A percentile compares a stretch with the other conserved stretches of the same genome.
phyloP scores from a whole-genome alignment of 1,140 invertebrate genomes.

The Semibalanus balanoides region DNA sequence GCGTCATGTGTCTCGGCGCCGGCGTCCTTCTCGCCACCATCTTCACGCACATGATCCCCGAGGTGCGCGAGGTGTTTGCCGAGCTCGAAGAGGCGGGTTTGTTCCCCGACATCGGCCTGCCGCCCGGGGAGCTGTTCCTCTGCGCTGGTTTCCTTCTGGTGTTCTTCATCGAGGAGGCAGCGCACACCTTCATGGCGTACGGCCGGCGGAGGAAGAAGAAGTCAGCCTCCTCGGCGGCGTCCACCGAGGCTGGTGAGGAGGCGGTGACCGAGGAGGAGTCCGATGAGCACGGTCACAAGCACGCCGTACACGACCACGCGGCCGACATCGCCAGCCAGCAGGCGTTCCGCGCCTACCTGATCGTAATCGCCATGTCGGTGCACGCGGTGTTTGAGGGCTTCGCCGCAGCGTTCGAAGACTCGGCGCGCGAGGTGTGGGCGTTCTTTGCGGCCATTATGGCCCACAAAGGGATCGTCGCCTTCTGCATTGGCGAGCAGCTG shows the following conservation, averaged over 20 bases:
- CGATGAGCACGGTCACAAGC: background rate
- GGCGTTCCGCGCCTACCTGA: slow-evolving; percentile 26
- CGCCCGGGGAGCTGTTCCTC: slow-evolving; percentile 29
- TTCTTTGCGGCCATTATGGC: slow-evolving; percentile 29
- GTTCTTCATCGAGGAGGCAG: slow-evolving; percentile 30
- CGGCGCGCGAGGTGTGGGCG: slow-evolving; percentile 24
- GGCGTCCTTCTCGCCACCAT: slow-evolving; percentile 69
- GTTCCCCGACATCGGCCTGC: slow-evolving; percentile 20
- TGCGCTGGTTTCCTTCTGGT: slow-evolving; percentile 33
- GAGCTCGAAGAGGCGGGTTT: slow-evolving; percentile 5
- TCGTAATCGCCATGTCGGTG: slow-evolving; percentile 37
- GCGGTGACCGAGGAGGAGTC: background rate
- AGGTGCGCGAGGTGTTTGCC: slow-evolving; percentile 35
- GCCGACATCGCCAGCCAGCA: slow-evolving; percentile 3
- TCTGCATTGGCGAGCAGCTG: slow-evolving; percentile 38
- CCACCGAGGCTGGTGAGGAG: background rate
- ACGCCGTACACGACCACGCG: background rate
- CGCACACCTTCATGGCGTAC: slow-evolving; percentile 21
- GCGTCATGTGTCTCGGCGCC: slow-evolving; percentile 64
- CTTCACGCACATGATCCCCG: slow-evolving; percentile 64
- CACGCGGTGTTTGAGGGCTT: slow-evolving; percentile 40
- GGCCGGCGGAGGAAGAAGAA: background rate
- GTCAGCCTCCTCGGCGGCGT: background rate
- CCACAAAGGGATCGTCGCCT: slow-evolving; percentile 45
- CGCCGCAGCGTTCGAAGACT: slow-evolving; percentile 22